These are phyloP conservation scores for Mythimna loreyi DNA, from an alignment of 2,888 invertebrate species.

Conservation along the genomic window DNA sequence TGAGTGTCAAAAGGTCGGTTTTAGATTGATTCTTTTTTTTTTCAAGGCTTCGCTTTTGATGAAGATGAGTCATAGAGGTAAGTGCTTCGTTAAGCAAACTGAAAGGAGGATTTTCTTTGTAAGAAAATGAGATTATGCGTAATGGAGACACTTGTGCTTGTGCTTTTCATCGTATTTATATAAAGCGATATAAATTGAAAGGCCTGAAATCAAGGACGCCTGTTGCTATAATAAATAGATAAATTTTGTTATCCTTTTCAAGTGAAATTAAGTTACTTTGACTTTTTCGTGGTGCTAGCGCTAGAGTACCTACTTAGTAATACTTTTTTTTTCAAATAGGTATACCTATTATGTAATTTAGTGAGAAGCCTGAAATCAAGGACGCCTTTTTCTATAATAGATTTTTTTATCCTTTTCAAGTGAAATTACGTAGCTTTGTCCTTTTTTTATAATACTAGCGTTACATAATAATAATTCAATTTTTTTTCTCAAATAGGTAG, in stretches of 20 bases:
- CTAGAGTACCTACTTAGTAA: neutral
- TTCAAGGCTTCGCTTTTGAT: constrained; percentile 10
- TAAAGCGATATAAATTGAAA: neutral
- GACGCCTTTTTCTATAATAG: neutral
- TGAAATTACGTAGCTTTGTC: neutral
- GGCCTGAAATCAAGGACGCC: neutral
- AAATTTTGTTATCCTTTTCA: neutral
- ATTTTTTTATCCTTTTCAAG: neutral
- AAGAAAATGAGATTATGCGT: constrained; percentile 8
- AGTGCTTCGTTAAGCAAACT: constrained; percentile 35
- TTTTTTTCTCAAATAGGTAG: neutral
- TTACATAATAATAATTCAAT: too few relatives aligned
- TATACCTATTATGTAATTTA: too few relatives aligned
- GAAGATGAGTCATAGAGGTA: constrained; percentile 20
- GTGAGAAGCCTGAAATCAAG: neutral
- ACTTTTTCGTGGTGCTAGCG: neutral
- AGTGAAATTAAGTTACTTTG: neutral
- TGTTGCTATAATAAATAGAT: neutral
- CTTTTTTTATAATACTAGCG: neutral
- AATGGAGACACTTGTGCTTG: constrained; percentile 24
- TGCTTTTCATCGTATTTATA: neutral
- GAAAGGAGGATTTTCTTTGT: constrained; percentile 21
- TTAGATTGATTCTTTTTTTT: constrained; percentile 41
- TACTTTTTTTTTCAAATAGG: too few relatives aligned
- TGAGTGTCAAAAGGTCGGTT: constrained; percentile 57